Percentiles rank a stretch among this genome's conserved stretches.
phyloP scores from a whole-genome alignment of 35 echinoderm and acorn worm genomes.

The Heliocidaris erythrogramma region DNA sequence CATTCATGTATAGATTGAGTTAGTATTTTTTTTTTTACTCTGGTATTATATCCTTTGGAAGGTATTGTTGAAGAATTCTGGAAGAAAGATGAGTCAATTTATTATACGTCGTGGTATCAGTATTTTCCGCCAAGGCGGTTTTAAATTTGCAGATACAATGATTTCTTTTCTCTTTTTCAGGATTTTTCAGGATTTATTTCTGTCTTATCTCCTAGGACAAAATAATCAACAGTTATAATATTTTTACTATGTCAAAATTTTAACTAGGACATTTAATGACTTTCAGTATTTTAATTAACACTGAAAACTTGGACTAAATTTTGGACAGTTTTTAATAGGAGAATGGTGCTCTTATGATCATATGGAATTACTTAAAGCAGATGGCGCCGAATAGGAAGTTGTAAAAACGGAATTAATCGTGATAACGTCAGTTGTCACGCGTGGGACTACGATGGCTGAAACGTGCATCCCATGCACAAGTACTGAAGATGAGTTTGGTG shows the following conservation, averaged over 20 bases:
- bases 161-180: no score
- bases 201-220: no score
- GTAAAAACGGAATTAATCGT: not conserved
- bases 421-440: constrained; percentile 7
- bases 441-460: not conserved
- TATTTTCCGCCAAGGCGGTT: no score
- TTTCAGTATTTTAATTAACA: not conserved
- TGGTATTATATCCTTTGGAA: no score
- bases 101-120: no score
- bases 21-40: no score
- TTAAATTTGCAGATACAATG: no score
- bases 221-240: no score
- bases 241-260: not conserved
- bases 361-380: not conserved
- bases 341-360: not conserved
- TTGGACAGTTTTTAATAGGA: not conserved
- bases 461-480: constrained; percentile 7
- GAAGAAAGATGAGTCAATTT: no score
- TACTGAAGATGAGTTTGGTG: not conserved
- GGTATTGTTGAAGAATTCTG: no score
- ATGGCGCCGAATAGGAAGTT: not conserved
- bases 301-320: not conserved
- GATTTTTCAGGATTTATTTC: no score
- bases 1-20: not conserved
- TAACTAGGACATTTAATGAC: not conserved